A percentile compares a stretch with the other conserved stretches of the same genome.
phyloP scores from a whole-genome alignment of 2,888 invertebrate species.

The Ommatoiulus sabulosus region DNA sequence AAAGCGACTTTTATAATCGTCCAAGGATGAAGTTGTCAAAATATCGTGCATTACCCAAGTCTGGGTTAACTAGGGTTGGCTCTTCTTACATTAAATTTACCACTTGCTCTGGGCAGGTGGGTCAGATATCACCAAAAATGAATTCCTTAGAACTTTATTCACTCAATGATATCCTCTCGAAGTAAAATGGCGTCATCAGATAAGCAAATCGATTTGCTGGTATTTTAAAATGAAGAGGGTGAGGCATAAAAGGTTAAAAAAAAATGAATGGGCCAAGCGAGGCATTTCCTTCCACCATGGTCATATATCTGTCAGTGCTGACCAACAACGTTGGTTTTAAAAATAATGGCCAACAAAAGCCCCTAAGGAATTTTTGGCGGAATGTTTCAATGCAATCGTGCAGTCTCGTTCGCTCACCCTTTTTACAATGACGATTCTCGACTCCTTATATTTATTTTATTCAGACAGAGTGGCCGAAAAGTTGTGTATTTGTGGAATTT shows the following conservation, averaged over 20 bases:
- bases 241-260: not conserved
- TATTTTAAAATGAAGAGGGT: not conserved
- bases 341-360: slow-evolving; percentile 7
- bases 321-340: slow-evolving; percentile 18
- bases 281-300: slow-evolving; percentile 36
- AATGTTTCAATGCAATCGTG: not conserved
- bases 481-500: not conserved
- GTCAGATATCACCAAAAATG: not conserved
- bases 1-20: too few relatives aligned
- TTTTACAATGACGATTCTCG: not conserved
- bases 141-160: not conserved
- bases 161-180: not conserved
- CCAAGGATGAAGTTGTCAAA: too few relatives aligned
- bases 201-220: not conserved
- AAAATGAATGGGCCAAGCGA: not conserved
- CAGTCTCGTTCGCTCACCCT: not conserved
- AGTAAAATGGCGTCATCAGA: not conserved
- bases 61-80: too few relatives aligned
- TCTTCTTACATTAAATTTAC: too few relatives aligned
- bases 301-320: slow-evolving; percentile 30
- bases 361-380: slow-evolving; percentile 12
- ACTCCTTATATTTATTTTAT: not conserved
- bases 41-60: too few relatives aligned
- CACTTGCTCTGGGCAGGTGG: too few relatives aligned
- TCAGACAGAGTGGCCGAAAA: not conserved